phyloP scores from a whole-genome alignment of 2,113 vertebrate genomes.

The Amia ocellicauda region DNA sequence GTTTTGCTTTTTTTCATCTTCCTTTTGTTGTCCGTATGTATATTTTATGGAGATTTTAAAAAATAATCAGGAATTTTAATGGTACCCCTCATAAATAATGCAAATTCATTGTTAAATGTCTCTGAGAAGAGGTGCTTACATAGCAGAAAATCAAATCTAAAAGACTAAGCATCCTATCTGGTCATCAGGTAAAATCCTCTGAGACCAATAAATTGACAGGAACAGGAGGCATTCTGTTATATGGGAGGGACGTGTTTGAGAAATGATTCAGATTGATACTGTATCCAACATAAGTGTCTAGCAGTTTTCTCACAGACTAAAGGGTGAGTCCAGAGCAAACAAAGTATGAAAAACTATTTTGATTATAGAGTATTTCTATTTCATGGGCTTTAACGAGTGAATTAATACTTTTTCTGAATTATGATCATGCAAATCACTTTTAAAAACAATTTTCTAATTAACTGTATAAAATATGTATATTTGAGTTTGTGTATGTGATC shows the following conservation, averaged over 20 bases:
- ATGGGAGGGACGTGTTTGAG: slow-evolving; percentile 45
- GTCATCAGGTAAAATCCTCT: slow-evolving; percentile 58
- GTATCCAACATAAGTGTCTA: slow-evolving; percentile 29
- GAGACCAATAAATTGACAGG: slow-evolving; percentile 62
- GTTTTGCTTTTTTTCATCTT: too few relatives aligned
- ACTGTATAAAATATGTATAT: too few relatives aligned
- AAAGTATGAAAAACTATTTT: too few relatives aligned
- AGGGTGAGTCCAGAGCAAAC: too few relatives aligned
- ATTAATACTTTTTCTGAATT: too few relatives aligned
- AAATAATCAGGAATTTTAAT: slow-evolving; percentile 59
- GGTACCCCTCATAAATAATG: slow-evolving; percentile 70
- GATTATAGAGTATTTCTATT: too few relatives aligned
- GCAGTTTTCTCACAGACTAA: not conserved
- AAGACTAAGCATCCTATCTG: slow-evolving; percentile 58
- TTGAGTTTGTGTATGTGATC: not conserved
- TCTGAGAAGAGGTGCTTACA: slow-evolving; percentile 61
- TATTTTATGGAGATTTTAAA: slow-evolving; percentile 51
- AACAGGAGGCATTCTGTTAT: slow-evolving; percentile 42
- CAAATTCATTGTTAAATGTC: slow-evolving; percentile 58
- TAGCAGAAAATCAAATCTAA: slow-evolving; percentile 53
- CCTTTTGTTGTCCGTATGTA: not conserved
- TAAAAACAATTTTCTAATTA: too few relatives aligned
- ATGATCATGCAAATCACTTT: too few relatives aligned
- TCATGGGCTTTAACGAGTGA: too few relatives aligned
- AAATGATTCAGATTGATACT: slow-evolving; percentile 49